Evolutionary conservation across 1,140 invertebrate genomes (phyloP).

Genomic region (Mesaphorura yosii): DNA sequence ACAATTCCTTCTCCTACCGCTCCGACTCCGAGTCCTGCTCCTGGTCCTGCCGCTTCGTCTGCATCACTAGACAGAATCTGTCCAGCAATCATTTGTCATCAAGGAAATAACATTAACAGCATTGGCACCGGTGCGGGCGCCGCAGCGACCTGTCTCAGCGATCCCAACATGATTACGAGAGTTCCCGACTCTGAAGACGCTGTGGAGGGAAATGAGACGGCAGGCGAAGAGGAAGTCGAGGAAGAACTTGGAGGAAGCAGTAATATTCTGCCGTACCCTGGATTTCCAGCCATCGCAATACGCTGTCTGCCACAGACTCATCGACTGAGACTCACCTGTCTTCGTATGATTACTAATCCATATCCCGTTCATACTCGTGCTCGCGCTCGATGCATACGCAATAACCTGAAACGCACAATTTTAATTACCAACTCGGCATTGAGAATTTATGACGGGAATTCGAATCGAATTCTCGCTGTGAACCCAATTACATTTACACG

Average conservation of each 20-base stretch:
- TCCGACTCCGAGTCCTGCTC: neutral
- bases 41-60: neutral
- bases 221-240: conserved; percentile 28
- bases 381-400: too few species aligned
- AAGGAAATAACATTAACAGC: neutral
- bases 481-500: too few species aligned
- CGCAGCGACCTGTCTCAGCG: neutral
- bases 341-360: conserved; percentile 93
- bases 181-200: neutral
- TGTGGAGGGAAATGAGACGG: conserved; percentile 23
- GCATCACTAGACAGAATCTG: neutral
- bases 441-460: too few species aligned
- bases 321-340: conserved; percentile 75
- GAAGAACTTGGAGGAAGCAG: conserved; percentile 30
- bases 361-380: conserved; percentile 85
- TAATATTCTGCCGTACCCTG: conserved; percentile 66
- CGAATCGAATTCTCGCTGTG: too few species aligned
- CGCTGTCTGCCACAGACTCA: conserved; percentile 76
- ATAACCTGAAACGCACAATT: too few species aligned
- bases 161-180: neutral
- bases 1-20: too few species aligned
- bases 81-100: neutral
- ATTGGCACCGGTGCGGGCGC: neutral
- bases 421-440: too few species aligned
- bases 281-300: conserved; percentile 69